Percentiles rank a stretch among this genome's conserved stretches.
Conservation (phyloP, 2,888 invertebrate genomes). For the Hydriomena furcata region DNA sequence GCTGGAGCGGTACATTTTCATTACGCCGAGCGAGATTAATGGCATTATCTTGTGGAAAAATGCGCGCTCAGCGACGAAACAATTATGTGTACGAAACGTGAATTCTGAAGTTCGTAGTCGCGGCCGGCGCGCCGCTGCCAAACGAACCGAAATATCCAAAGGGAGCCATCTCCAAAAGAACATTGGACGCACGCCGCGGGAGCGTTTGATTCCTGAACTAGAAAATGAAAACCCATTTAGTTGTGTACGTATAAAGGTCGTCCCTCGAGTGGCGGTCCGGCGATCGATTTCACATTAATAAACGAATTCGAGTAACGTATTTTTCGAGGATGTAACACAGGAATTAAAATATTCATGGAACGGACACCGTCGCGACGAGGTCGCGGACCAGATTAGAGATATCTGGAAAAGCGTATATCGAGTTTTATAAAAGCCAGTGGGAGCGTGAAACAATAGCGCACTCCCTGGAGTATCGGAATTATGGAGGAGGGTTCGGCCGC, state of each 20-base stretch:
- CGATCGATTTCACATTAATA: slow-evolving; percentile 74
- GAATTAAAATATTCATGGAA: slow-evolving; percentile 76
- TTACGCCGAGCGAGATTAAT: slow-evolving; percentile 68
- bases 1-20: slow-evolving; percentile 64
- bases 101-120: slow-evolving; percentile 42
- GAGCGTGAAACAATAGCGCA: slow-evolving; percentile 55
- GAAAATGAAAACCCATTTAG: slow-evolving; percentile 79
- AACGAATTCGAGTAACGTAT: slow-evolving; percentile 65
- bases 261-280: slow-evolving; percentile 50
- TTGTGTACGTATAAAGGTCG: slow-evolving; percentile 50
- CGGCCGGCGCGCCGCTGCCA: slow-evolving; percentile 29
- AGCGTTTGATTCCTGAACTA: slow-evolving; percentile 76
- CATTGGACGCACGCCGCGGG: slow-evolving; percentile 56
- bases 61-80: slow-evolving; percentile 61
- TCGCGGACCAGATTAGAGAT: slow-evolving; percentile 62
- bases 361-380: slow-evolving; percentile 60
- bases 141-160: slow-evolving; percentile 61
- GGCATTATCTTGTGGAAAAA: slow-evolving; percentile 72
- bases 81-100: slow-evolving; percentile 58
- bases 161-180: slow-evolving; percentile 53
- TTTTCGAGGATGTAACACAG: slow-evolving; percentile 63
- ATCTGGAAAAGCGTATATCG: slow-evolving; percentile 59
- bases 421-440: slow-evolving; percentile 44
- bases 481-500: slow-evolving; percentile 35
- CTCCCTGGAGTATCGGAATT: slow-evolving; percentile 40